A percentile compares a stretch with the other conserved stretches of the same genome.
Evolutionary conservation across 2,113 vertebrate species (phyloP).

Genomic region (Hippocampus barbouri): DNA sequence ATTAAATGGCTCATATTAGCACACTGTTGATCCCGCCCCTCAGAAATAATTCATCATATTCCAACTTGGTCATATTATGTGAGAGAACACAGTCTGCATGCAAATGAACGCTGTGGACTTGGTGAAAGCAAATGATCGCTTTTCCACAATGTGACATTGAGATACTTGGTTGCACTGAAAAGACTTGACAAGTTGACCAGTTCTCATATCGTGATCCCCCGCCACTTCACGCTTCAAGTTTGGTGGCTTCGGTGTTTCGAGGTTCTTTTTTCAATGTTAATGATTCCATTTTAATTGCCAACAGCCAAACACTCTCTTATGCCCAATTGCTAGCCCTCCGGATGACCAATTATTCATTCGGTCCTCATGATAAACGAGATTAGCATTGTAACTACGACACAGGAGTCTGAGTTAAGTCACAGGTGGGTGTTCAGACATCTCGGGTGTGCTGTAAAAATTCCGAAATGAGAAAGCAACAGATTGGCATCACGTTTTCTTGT

Average conservation of each 20-base stretch:
- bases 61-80: slow-evolving; percentile 44
- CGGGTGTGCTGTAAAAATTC: not conserved
- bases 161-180: no score
- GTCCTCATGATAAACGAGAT: not conserved
- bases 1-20: slow-evolving; percentile 43
- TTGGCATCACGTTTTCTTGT: not conserved
- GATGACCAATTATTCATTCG: not conserved
- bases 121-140: slow-evolving; percentile 11
- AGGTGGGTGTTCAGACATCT: not conserved
- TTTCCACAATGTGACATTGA: slow-evolving; percentile 4
- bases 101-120: slow-evolving; percentile 10
- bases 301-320: not conserved
- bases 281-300: no score
- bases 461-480: not conserved
- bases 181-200: no score
- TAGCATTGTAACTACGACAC: not conserved
- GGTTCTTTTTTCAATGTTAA: no score
- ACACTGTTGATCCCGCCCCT: slow-evolving; percentile 27
- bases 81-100: not conserved
- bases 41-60: slow-evolving; percentile 24
- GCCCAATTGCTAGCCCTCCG: not conserved
- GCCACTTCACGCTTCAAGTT: no score
- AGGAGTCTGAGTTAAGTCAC: not conserved
- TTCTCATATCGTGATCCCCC: no score
- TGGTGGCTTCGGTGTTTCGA: no score